Percentiles rank a stretch among this genome's conserved stretches.
These are phyloP conservation scores for Ictalurus furcatus DNA, from an alignment of 2,113 vertebrate genomes.

Conservation along the genomic window DNA sequence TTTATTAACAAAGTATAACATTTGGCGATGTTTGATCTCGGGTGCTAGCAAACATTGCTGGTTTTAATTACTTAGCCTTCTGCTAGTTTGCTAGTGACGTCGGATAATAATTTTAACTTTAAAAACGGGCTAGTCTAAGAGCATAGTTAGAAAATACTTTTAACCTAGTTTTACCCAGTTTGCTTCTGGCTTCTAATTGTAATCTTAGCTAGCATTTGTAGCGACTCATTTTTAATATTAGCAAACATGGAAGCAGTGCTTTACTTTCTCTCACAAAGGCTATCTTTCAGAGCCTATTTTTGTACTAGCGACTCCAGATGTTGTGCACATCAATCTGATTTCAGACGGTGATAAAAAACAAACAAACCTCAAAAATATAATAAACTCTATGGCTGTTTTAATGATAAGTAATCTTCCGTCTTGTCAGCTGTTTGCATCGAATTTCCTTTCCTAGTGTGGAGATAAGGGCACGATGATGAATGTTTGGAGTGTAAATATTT, in stretches of 20 bases:
- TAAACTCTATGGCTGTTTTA: background rate
- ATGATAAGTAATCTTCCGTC: background rate
- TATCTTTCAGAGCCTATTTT: background rate
- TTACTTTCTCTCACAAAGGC: background rate
- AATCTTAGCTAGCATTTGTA: background rate
- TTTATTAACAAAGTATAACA: background rate
- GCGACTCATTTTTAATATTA: background rate
- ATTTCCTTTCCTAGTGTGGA: conserved; percentile 53
- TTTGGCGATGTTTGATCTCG: background rate
- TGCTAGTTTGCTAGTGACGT: background rate
- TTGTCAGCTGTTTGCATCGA: conserved; percentile 57
- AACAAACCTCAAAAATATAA: background rate
- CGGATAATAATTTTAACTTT: background rate
- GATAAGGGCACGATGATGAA: conserved; percentile 65
- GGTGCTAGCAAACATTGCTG: no score
- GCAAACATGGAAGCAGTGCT: background rate
- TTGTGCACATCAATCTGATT: background rate
- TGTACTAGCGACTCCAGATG: background rate
- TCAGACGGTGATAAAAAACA: background rate
- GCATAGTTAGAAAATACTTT: background rate
- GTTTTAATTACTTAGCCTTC: no score
- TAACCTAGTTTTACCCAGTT: background rate
- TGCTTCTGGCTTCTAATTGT: background rate
- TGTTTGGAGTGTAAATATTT: conserved; percentile 75
- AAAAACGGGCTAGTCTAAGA: background rate